Base-by-base conservation (phyloP, 1,140 invertebrate species). In the silkworm (Bombyx mori) region DNA sequence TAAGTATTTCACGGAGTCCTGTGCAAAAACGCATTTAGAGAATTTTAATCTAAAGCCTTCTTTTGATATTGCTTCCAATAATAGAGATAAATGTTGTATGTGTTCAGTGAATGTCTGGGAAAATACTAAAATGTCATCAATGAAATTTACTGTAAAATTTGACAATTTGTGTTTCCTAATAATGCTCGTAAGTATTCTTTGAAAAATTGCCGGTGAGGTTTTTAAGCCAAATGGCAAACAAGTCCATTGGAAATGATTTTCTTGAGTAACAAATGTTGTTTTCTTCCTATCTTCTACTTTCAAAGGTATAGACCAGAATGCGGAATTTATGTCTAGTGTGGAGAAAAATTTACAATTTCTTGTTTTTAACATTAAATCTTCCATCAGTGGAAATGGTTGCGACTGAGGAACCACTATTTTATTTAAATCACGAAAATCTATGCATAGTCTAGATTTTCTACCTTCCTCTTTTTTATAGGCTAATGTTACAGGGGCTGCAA, bases 221-320 rank as follows among this genome's bases (percentile, higher is more conserved):
- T 58, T 58, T 46, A 58, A 53, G 8, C 50, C 56, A 53, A 58
- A 52, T 52, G 56, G 50, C 47, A 58, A 45, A 58, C 44, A 58
- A 6, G 50, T 58, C 56, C 56, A 52, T 52, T 58, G 56, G 45
- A 18, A 57, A 18, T 57, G 55, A 1, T 77, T 73, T 51, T 77
- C 62, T 54, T 83, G 77, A 53, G 73, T 77, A 22, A 86, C 67
- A 68, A 86, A 79, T 9, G 55, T 75, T 35, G 75, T 79, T 59
- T 86, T 82, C 8, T 69, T 9, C 62, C 75, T 75, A 58, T 85
- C 61, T 53, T 51, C 49, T 2, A 63, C 35, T 64, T 57, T 60
- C 2, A 76, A 46, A 5, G 69, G 70, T 35, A 75, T 72, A 9
- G 69, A 69, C 71, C 69, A 76, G 61, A 74, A 76, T 18, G 75